A percentile compares a stretch with the other conserved stretches of the same genome.
Conservation (phyloP, 2,113 vertebrate genomes). For the Terrapene triunguis region DNA sequence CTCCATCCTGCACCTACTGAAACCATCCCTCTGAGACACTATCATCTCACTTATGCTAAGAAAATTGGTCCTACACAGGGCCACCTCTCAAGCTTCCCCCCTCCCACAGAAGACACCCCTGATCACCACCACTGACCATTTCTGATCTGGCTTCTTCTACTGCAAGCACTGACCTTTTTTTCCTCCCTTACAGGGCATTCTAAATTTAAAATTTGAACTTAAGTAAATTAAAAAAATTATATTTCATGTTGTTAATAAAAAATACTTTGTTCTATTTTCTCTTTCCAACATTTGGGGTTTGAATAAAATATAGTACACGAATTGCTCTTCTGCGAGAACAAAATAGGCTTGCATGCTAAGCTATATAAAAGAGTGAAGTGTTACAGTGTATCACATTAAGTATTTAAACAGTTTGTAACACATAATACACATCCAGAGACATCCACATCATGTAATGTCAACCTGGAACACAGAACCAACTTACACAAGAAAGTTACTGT, state of each 20-base stretch:
- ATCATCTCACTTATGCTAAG: neutral
- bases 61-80: neutral
- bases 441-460: neutral
- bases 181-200: neutral
- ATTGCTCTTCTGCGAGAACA: neutral
- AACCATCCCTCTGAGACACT: neutral
- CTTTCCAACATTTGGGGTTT: neutral
- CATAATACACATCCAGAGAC: neutral
- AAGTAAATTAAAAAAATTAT: neutral
- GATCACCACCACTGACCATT: neutral
- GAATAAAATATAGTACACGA: neutral
- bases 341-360: neutral
- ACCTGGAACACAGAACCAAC: neutral
- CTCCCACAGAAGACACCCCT: neutral
- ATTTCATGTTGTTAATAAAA: neutral
- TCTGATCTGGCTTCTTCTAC: neutral
- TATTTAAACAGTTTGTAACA: neutral
- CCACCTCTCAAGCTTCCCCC: neutral
- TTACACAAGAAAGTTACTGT: neutral
- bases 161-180: neutral
- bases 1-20: neutral
- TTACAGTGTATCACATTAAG: neutral
- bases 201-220: neutral
- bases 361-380: neutral
- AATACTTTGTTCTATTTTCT: neutral